Evolutionary conservation across 2,888 invertebrate genomes (phyloP).

Genomic region (Pogonocherus hispidulus): DNA sequence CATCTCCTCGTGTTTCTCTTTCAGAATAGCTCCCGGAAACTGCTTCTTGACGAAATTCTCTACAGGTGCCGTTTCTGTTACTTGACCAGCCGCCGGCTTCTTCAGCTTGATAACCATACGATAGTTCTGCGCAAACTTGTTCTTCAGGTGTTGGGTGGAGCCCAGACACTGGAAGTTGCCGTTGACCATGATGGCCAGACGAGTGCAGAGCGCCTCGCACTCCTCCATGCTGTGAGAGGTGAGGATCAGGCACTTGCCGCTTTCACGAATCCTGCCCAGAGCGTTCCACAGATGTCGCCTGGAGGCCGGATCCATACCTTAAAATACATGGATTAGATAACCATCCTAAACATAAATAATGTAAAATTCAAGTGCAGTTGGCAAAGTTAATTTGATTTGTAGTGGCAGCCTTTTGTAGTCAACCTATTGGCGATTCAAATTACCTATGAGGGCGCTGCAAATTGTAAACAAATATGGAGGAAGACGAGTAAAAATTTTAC

Average conservation of each 20-base stretch:
- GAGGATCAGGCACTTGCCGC: constrained; percentile 82
- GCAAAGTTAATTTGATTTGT: too few species aligned
- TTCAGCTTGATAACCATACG: constrained; percentile 67
- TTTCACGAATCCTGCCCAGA: constrained; percentile 76
- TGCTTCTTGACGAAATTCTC: constrained; percentile 59
- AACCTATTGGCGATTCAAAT: too few species aligned
- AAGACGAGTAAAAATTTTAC: too few species aligned
- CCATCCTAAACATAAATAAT: too few species aligned
- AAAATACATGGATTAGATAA: too few species aligned
- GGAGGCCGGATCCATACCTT: constrained; percentile 86
- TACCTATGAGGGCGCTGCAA: too few species aligned
- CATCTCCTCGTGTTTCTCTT: constrained; percentile 81
- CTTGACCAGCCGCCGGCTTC: constrained; percentile 48
- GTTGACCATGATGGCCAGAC: constrained; percentile 89
- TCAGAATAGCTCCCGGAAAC: constrained; percentile 64
- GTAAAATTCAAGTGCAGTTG: too few species aligned
- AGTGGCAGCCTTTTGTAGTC: too few species aligned
- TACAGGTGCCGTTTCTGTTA: constrained; percentile 46
- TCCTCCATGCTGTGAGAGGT: constrained; percentile 93
- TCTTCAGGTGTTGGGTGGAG: constrained; percentile 85
- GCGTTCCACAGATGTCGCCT: constrained; percentile 86
- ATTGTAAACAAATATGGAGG: too few species aligned
- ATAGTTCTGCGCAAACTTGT: constrained; percentile 79
- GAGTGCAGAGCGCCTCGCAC: constrained; percentile 86
- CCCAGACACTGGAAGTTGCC: constrained; percentile 85